Evolutionary conservation across 2,113 vertebrate species (phyloP).

Genomic region (Thomomys bottae): DNA sequence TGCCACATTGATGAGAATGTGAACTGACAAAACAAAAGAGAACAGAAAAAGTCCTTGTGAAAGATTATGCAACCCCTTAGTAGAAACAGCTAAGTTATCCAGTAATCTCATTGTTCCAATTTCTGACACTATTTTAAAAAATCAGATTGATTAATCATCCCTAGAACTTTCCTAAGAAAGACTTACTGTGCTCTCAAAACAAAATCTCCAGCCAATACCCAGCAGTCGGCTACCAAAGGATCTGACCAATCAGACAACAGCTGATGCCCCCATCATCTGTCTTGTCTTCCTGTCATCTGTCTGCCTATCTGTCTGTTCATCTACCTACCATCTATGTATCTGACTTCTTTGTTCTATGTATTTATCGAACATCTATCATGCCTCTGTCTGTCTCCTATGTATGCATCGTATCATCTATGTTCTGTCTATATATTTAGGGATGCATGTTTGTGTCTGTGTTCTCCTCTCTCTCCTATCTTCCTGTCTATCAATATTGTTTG

Average conservation of each 20-base stretch:
- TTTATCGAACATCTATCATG: background rate
- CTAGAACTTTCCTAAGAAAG: background rate
- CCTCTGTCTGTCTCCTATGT: background rate
- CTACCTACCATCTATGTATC: no score
- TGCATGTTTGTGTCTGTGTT: background rate
- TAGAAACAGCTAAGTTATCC: background rate
- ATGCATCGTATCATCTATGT: background rate
- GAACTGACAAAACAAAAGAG: conserved; percentile 51
- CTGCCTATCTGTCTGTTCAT: background rate
- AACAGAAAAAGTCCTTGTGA: background rate
- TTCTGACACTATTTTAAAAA: background rate
- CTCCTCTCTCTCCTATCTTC: background rate
- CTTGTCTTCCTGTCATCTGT: background rate
- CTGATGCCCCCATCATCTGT: no score
- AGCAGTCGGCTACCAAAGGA: background rate
- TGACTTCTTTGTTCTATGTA: background rate
- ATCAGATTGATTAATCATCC: background rate
- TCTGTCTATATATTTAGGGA: background rate
- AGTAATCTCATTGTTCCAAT: no score
- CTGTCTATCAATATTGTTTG: background rate
- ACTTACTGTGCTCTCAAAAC: no score
- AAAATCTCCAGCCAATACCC: background rate
- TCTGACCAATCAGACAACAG: background rate
- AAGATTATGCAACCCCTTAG: background rate
- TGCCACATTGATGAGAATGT: conserved; percentile 57